Evolutionary conservation across 2,888 invertebrate genomes (phyloP).

Genomic region (Pseudococcus jackbeardsleyi): DNA sequence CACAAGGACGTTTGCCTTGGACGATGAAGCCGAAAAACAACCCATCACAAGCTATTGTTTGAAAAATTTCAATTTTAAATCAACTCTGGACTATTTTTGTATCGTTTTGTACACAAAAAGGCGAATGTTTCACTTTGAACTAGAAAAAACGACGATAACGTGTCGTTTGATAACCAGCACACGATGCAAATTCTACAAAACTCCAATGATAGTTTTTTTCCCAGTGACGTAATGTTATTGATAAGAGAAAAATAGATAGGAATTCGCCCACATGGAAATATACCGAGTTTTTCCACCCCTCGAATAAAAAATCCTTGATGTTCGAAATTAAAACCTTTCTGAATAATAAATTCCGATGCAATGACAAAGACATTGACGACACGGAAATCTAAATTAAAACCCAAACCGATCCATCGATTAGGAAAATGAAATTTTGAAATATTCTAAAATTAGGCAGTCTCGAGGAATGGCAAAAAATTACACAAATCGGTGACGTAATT

Average conservation of each 20-base stretch:
- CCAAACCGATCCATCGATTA: background rate
- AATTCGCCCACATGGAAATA: too few relatives aligned
- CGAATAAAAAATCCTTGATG: too few relatives aligned
- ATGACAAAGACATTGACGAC: background rate
- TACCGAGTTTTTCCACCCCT: too few relatives aligned
- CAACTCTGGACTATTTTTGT: background rate
- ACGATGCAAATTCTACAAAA: background rate
- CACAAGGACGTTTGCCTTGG: constrained; percentile 34
- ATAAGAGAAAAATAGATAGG: too few relatives aligned
- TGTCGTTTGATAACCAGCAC: background rate
- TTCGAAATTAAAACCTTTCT: too few relatives aligned
- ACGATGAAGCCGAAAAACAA: background rate
- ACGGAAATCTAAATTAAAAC: background rate
- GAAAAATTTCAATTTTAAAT: constrained; percentile 22
- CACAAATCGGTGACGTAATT: constrained; percentile 17
- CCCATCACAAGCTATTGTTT: background rate
- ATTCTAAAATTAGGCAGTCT: constrained; percentile 8
- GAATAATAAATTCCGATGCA: background rate
- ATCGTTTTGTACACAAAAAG: background rate
- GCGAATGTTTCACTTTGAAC: background rate
- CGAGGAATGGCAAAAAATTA: background rate
- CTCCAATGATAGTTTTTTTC: background rate
- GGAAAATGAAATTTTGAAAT: constrained; percentile 5
- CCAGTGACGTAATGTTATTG: background rate
- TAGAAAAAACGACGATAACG: background rate